These are phyloP conservation scores for Charadrius vociferus DNA, from an alignment of 2,113 vertebrate species.

Conservation along the genomic window DNA sequence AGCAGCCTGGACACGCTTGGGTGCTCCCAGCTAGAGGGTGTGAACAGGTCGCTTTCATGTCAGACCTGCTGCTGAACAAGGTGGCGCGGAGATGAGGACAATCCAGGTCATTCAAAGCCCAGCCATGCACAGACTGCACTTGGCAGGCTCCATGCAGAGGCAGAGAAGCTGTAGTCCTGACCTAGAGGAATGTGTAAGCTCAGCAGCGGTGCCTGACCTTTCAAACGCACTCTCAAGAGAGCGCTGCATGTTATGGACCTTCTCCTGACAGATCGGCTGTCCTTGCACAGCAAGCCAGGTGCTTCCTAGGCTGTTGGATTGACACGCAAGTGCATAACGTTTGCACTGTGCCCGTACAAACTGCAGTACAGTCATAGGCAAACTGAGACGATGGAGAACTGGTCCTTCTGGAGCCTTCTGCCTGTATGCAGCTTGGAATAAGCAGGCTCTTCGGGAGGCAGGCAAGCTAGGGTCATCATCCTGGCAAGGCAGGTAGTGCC, in stretches of 20 bases:
- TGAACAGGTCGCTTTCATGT: background rate
- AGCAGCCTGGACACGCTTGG: background rate
- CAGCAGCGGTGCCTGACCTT: background rate
- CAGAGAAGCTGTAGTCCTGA: background rate
- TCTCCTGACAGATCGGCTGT: background rate
- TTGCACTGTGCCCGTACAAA: rapidly evolving
- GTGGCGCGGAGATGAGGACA: background rate
- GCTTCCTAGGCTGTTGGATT: background rate
- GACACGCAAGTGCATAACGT: rapidly evolving
- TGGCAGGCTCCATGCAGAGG: background rate
- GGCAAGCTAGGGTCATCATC: background rate
- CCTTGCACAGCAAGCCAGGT: background rate
- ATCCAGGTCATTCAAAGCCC: background rate
- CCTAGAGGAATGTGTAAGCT: background rate
- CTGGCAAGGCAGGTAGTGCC: background rate
- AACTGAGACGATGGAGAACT: background rate
- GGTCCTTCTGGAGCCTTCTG: background rate
- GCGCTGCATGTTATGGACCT: rapidly evolving
- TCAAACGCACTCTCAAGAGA: background rate
- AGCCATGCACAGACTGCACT: background rate
- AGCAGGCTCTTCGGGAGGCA: background rate
- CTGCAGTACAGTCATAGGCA: background rate
- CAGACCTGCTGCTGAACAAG: background rate
- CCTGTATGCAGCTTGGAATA: rapidly evolving
- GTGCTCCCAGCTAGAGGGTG: background rate